Percentiles rank a stretch among this genome's conserved stretches.
phyloP scores from a whole-genome alignment of 2,113 vertebrate species.

The Desmodus rotundus region DNA sequence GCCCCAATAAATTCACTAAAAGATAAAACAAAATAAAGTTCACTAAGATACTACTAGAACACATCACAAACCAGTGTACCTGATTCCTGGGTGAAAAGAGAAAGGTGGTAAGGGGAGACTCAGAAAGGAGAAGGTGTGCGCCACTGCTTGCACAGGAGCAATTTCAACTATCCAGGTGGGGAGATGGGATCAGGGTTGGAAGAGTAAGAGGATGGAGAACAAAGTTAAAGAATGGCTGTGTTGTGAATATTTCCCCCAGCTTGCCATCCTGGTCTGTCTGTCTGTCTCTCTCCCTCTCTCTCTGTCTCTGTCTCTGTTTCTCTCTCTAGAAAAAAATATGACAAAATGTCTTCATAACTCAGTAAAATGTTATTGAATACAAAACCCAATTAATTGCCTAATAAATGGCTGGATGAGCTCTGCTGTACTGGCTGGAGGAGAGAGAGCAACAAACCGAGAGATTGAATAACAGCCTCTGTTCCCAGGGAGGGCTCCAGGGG shows the following conservation, averaged over 20 bases:
- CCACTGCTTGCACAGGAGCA: background rate
- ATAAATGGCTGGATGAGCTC: background rate
- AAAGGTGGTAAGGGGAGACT: background rate
- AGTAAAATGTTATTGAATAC: background rate
- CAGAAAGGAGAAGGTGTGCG: background rate
- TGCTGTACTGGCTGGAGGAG: background rate
- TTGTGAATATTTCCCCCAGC: background rate
- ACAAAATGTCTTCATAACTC: background rate
- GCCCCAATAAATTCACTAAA: background rate
- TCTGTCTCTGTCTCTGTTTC: background rate
- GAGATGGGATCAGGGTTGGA: background rate
- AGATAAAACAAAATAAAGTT: background rate
- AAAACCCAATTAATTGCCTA: background rate
- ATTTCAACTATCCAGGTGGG: background rate
- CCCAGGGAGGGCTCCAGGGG: background rate
- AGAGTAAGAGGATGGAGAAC: background rate
- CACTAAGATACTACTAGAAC: background rate
- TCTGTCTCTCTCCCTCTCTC: background rate
- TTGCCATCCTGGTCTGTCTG: background rate
- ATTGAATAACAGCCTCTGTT: background rate
- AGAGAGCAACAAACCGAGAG: background rate
- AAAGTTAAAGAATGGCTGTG: background rate
- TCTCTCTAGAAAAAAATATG: background rate
- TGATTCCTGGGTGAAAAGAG: background rate
- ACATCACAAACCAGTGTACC: background rate